Base-by-base conservation (phyloP, 2,888 invertebrate genomes). In the Eilema caniola region DNA sequence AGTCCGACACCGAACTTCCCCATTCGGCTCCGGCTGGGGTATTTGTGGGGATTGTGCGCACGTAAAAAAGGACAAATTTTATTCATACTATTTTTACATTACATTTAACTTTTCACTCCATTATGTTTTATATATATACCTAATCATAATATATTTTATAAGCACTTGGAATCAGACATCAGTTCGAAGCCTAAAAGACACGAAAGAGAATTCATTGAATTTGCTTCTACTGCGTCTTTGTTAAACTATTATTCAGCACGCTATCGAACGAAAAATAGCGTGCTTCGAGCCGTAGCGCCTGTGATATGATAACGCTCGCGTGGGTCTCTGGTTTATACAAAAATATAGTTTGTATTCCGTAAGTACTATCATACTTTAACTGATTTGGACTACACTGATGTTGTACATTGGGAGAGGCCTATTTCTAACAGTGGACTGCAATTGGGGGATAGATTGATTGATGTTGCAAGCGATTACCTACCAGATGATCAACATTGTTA, bases 251-350 rank as follows among this genome's bases (percentile, higher is more conserved):
- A 37, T 37, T 23, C 41, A 63, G 61, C 28, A 62, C 62, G 25
- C n/a, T 33, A 25, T 33, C n/a, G 62, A n/a, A 47, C 53, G 47
- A 65, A 47, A 65, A 47, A 47, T 53, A 59, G 53, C 64, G 56
- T 70, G 33, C 37, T 62, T 69, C 73, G 72, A 85, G 82, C 79
- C 77, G 20, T 47, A n/a, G 53, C 47, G 20, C 20, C 20, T 8
- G 53, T 10, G n/a, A 53, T 53, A 53, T 53, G 53, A n/a, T 53
- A 53, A 53, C 53, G n/a, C n/a, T 53, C n/a, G 53, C 53, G 20
- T 20, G 20, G 16, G 5, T 47, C 47, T 41, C 41, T 41, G 12
- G 16, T 47, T 20, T 47, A 53, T 53, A 53, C 53, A n/a, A n/a
- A 47, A 53, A 1, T 53, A 53, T n/a, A 53, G 53, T 2, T 20